phyloP scores from a whole-genome alignment of 2,797 vertebrate genomes.

The Salmo trutta region DNA sequence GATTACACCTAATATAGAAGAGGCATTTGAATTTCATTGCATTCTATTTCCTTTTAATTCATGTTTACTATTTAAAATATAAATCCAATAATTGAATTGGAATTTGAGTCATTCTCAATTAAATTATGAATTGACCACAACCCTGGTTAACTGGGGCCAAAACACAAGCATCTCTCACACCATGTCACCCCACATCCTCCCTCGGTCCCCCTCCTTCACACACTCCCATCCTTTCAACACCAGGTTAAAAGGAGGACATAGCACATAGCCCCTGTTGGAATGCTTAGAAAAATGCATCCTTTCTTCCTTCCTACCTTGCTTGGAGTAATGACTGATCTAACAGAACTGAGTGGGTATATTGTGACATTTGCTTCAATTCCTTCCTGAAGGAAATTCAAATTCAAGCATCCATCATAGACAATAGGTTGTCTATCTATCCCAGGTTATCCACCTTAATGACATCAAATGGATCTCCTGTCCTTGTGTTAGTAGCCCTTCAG shows the following conservation, averaged over 20 bases:
- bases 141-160: slow-evolving; percentile 7
- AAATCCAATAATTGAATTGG: no score
- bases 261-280: background rate
- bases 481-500: background rate
- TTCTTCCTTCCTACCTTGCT: background rate
- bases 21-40: no score
- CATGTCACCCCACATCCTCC: background rate
- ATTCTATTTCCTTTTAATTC: no score
- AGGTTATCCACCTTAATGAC: background rate
- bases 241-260: background rate
- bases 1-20: no score
- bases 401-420: background rate
- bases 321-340: background rate
- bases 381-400: background rate
- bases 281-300: background rate
- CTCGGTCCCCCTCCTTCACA: background rate
- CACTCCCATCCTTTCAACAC: background rate
- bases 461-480: background rate
- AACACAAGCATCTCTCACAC: background rate
- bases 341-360: background rate
- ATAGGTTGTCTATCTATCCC: background rate
- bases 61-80: no score
- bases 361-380: no score
- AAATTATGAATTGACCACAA: no score
- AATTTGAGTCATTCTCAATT: no score